Conservation (phyloP, 2,888 invertebrate genomes). For the Ornithoptera priamus region DNA sequence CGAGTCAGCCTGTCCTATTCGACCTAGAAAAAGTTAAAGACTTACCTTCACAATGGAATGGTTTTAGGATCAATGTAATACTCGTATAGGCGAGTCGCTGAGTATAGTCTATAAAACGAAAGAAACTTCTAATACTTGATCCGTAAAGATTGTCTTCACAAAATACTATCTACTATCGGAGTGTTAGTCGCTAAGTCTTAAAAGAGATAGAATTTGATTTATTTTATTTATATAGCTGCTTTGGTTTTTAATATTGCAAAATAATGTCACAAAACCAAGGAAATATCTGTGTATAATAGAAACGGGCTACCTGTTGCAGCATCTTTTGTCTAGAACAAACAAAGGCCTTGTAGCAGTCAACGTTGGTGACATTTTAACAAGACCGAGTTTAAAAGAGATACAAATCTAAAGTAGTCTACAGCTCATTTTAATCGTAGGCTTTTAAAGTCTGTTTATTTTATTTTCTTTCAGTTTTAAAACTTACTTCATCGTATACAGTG, state of each 20-base stretch:
- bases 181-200: no score
- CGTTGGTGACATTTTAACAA: constrained; percentile 26
- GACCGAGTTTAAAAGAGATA: constrained; percentile 23
- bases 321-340: constrained; percentile 22
- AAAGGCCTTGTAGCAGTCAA: constrained; percentile 13
- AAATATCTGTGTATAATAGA: constrained; percentile 8
- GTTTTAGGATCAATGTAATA: no score
- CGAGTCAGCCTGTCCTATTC: no score
- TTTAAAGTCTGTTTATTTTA: background rate
- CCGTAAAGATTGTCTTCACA: no score
- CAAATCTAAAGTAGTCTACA: constrained; percentile 11
- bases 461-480: background rate
- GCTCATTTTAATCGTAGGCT: constrained; percentile 7
- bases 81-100: no score
- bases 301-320: constrained; percentile 22
- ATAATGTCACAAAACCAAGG: constrained; percentile 14
- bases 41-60: no score
- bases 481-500: no score
- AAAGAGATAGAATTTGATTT: no score
- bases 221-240: background rate
- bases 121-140: no score
- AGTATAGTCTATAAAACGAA: no score
- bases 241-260: background rate
- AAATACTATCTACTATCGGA: no score
- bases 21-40: no score